A percentile compares a stretch with the other conserved stretches of the same genome.
These are phyloP conservation scores for Elymnias hypermnestra DNA, from an alignment of 1,140 invertebrate genomes.

Conservation along the genomic window DNA sequence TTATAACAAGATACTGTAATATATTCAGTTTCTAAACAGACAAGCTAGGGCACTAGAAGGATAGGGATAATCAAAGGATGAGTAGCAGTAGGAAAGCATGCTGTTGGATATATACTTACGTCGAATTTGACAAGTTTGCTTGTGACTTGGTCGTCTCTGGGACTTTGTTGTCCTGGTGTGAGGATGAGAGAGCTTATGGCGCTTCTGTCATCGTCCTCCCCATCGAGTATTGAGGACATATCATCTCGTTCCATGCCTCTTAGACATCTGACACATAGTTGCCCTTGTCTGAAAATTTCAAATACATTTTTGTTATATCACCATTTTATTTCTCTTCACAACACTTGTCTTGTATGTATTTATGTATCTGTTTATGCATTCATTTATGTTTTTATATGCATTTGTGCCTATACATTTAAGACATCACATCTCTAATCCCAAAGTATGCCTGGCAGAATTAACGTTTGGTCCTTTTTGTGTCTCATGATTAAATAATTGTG, in stretches of 20 bases:
- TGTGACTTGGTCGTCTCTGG: slow-evolving; percentile 56
- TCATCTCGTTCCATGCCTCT: slow-evolving; percentile 82
- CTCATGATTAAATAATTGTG: too few species aligned
- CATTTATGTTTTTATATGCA: too few species aligned
- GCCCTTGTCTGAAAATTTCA: slow-evolving; percentile 80
- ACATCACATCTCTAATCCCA: too few species aligned
- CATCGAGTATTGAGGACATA: slow-evolving; percentile 81
- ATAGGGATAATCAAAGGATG: background rate
- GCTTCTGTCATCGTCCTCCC: slow-evolving; percentile 84
- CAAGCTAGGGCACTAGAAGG: too few species aligned
- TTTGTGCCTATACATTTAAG: too few species aligned
- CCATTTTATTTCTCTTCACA: too few species aligned
- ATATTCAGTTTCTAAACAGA: too few species aligned
- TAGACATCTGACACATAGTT: slow-evolving; percentile 86
- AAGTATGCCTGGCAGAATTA: too few species aligned
- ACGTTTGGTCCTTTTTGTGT: too few species aligned
- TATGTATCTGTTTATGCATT: too few species aligned
- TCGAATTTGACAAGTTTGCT: slow-evolving; percentile 71
- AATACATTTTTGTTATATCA: background rate
- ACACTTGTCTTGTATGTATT: too few species aligned
- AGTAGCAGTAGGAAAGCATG: slow-evolving; percentile 6
- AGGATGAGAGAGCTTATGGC: slow-evolving; percentile 79
- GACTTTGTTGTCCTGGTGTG: slow-evolving; percentile 54
- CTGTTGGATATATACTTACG: slow-evolving; percentile 36
- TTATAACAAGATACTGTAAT: too few species aligned